phyloP scores from a whole-genome alignment of 2,113 vertebrate genomes.

The Saguinus midas region DNA sequence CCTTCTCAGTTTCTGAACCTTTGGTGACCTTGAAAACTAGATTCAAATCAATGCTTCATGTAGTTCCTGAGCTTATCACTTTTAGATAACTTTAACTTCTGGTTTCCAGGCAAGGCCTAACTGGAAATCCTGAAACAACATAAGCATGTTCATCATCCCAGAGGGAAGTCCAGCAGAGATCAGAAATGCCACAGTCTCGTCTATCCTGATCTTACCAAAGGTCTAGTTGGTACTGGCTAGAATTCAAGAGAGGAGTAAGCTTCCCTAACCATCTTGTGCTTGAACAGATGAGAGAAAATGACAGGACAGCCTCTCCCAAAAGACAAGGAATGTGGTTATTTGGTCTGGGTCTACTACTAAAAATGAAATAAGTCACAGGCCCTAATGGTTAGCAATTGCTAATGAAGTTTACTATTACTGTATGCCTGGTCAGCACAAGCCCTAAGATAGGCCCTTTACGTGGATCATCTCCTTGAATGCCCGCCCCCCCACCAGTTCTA shows the following conservation, averaged over 20 bases:
- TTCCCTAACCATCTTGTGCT: neutral
- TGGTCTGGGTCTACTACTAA: neutral
- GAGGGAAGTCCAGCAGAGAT: neutral
- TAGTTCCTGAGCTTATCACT: conserved; percentile 60
- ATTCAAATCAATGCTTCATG: conserved; percentile 58
- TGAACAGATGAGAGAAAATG: conserved; percentile 32
- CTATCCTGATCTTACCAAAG: neutral
- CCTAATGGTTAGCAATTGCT: neutral
- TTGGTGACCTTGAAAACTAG: conserved; percentile 68
- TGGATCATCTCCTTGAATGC: neutral
- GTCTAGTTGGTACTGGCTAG: neutral
- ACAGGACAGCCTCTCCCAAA: neutral
- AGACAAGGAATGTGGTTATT: neutral
- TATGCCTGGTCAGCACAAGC: neutral
- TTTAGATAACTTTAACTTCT: conserved; percentile 68
- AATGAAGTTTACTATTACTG: neutral
- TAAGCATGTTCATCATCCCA: conserved; percentile 35
- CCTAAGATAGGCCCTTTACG: neutral
- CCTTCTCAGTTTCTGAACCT: conserved; percentile 58
- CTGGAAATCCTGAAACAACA: conserved; percentile 73
- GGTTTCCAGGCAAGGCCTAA: conserved; percentile 57
- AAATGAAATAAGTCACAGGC: neutral
- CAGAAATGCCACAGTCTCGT: conserved; percentile 52
- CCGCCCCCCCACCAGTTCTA: neutral
- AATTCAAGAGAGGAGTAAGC: neutral